Evolutionary conservation across 2,888 invertebrate species (phyloP).

Genomic region (Mesorhabditis belari): DNA sequence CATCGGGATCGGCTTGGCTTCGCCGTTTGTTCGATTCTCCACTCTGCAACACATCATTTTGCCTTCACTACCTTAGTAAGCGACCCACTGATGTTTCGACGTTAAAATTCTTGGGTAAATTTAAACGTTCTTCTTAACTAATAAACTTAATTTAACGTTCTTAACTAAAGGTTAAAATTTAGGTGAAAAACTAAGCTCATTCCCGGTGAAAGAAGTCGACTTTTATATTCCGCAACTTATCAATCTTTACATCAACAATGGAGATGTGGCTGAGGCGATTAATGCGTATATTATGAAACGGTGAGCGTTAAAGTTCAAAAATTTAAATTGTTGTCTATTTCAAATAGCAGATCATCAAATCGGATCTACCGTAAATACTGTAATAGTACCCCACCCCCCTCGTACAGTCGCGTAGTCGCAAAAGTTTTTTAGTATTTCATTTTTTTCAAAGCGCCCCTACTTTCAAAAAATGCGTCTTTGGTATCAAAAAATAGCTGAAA

Average conservation of each 20-base stretch:
- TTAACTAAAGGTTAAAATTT: slow-evolving; percentile 31
- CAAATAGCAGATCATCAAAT: too few species aligned
- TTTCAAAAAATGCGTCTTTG: too few species aligned
- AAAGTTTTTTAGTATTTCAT: too few species aligned
- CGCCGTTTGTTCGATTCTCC: neutral
- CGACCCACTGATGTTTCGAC: neutral
- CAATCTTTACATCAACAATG: slow-evolving; percentile 96
- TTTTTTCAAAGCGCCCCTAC: too few species aligned
- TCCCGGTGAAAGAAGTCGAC: slow-evolving; percentile 83
- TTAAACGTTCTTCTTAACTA: too few species aligned
- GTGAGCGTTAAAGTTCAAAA: too few species aligned
- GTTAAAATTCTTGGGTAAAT: neutral
- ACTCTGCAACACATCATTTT: neutral
- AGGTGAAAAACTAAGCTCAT: slow-evolving; percentile 92
- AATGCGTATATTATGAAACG: slow-evolving; percentile 75
- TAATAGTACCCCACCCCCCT: too few species aligned
- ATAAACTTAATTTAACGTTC: too few species aligned
- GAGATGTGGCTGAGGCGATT: slow-evolving; percentile 87
- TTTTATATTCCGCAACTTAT: slow-evolving; percentile 95
- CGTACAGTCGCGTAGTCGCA: too few species aligned
- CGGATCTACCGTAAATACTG: too few species aligned
- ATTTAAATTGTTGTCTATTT: too few species aligned
- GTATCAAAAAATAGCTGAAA: too few species aligned
- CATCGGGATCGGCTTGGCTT: neutral
- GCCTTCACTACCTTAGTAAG: neutral